Conservation (phyloP, 2,113 vertebrate genomes). For the Myiozetetes cayanensis region DNA sequence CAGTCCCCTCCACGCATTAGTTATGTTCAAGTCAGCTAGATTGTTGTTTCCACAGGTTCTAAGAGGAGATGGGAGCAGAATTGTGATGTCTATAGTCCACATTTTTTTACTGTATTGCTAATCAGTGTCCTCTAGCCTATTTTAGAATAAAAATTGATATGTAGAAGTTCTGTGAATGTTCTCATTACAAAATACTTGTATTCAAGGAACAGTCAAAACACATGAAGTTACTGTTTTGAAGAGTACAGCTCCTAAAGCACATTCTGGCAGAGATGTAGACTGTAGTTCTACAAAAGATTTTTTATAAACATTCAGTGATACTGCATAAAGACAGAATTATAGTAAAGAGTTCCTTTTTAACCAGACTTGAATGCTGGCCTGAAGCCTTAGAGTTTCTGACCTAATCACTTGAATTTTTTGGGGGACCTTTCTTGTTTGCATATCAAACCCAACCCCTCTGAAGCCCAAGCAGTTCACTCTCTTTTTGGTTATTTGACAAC, state of each 20-base stretch:
- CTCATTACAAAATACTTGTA: not conserved
- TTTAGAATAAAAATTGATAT: not conserved
- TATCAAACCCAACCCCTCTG: not conserved
- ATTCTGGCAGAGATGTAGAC: not conserved
- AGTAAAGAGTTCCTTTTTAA: not conserved
- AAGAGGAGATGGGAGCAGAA: not conserved
- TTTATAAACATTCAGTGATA: not conserved
- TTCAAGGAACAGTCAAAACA: not conserved
- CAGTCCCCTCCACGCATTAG: not conserved
- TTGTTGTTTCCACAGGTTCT: not conserved
- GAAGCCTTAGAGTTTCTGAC: not conserved
- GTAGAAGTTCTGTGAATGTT: not conserved
- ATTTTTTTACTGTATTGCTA: not conserved
- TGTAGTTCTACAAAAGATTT: not conserved
- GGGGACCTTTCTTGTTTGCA: not conserved
- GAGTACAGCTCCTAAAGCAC: not conserved
- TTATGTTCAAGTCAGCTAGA: not conserved
- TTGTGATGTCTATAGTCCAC: not conserved
- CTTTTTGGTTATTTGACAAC: not conserved
- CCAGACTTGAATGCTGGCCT: not conserved
- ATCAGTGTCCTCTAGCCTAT: not conserved
- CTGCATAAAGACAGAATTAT: not conserved
- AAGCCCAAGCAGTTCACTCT: not conserved
- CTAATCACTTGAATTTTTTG: not conserved
- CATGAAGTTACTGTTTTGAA: not conserved